Percentiles rank a stretch among this genome's conserved stretches.
phyloP scores from a whole-genome alignment of 2,888 invertebrate genomes.

The Aricia artaxerxes region DNA sequence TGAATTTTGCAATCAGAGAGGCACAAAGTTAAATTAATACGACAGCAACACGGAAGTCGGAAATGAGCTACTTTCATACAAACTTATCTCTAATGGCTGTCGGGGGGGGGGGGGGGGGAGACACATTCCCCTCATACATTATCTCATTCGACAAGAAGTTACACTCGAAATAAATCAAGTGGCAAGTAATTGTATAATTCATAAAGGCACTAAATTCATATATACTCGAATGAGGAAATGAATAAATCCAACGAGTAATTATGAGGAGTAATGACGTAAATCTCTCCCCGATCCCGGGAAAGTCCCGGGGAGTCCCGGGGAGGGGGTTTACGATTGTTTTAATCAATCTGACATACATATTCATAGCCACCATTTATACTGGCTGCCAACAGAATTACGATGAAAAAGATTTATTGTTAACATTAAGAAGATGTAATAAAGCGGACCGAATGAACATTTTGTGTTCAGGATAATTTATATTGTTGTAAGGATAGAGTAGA shows the following conservation, averaged over 20 bases:
- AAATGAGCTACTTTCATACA: constrained; percentile 12
- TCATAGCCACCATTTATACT: constrained; percentile 2
- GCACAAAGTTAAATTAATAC: background rate
- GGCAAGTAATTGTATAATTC: constrained; percentile 8
- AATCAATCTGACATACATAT: constrained; percentile 21
- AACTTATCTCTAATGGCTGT: background rate
- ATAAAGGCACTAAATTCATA: constrained; percentile 27
- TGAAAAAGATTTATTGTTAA: constrained; percentile 16
- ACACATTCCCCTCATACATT: background rate
- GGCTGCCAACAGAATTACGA: constrained; percentile 11
- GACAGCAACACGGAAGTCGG: background rate
- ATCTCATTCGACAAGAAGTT: constrained; percentile 19
- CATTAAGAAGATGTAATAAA: constrained; percentile 1
- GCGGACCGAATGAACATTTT: constrained; percentile 7
- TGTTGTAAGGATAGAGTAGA: background rate
- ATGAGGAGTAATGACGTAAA: constrained; percentile 29
- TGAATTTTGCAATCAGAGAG: background rate
- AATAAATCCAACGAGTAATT: constrained; percentile 25
- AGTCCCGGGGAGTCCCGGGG: background rate
- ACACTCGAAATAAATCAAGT: constrained; percentile 19
- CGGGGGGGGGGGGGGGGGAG: background rate
- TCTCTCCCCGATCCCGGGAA: constrained; percentile 7
- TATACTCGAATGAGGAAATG: constrained; percentile 27
- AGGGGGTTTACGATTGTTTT: constrained; percentile 14
- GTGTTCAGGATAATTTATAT: background rate